Percentiles rank a stretch among this genome's conserved stretches.
phyloP scores from a whole-genome alignment of 2,888 invertebrate genomes.

The Aromia moschata region DNA sequence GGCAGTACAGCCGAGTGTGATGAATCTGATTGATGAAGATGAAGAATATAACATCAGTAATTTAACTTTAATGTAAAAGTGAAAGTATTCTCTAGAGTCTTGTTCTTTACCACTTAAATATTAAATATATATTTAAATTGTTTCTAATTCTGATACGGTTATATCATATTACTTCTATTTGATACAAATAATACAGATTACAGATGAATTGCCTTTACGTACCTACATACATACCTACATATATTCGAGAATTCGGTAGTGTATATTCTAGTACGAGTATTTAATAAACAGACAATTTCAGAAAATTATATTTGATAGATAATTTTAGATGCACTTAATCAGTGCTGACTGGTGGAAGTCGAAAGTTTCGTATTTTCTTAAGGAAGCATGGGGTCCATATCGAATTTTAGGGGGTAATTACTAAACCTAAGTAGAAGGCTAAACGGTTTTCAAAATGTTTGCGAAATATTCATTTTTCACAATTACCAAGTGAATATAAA shows the following conservation, averaged over 20 bases:
- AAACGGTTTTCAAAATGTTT: too few relatives aligned
- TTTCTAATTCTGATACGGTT: background rate
- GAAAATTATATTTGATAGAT: too few relatives aligned
- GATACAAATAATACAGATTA: too few relatives aligned
- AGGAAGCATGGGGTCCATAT: too few relatives aligned
- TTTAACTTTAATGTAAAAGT: background rate
- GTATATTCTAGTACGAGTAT: background rate
- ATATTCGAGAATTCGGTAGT: background rate
- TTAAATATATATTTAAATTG: background rate
- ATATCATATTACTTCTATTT: background rate
- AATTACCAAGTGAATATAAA: too few relatives aligned
- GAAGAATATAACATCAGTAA: background rate
- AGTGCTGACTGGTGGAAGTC: too few relatives aligned
- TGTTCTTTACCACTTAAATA: background rate
- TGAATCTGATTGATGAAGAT: constrained; percentile 12
- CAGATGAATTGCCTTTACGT: background rate
- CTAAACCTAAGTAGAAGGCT: too few relatives aligned
- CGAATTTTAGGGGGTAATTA: too few relatives aligned
- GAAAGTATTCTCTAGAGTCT: background rate
- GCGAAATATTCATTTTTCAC: too few relatives aligned
- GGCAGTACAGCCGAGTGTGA: background rate
- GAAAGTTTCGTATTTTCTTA: too few relatives aligned
- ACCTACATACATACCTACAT: background rate
- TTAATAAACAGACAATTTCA: too few relatives aligned
- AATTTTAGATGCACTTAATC: too few relatives aligned